These are phyloP conservation scores for Synaphobranchus kaupii DNA, from an alignment of 2,797 vertebrate genomes.

Conservation along the genomic window DNA sequence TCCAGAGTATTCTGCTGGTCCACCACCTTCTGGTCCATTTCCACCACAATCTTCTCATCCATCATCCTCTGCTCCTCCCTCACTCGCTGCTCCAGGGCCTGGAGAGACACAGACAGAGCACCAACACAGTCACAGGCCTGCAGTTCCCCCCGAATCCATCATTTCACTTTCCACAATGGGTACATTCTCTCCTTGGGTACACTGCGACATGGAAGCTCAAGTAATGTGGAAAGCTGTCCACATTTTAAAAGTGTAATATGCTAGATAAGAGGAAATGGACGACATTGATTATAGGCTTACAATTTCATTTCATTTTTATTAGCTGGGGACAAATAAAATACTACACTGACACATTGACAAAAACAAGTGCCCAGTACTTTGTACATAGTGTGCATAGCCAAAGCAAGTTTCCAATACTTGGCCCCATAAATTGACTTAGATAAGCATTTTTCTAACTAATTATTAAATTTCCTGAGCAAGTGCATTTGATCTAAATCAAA, in stretches of 20 bases:
- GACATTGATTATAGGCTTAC: background rate
- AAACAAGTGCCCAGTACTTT: background rate
- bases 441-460: too few species aligned
- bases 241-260: background rate
- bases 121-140: background rate
- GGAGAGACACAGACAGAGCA: constrained; percentile 30
- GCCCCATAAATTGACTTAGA: too few species aligned
- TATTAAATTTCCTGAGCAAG: background rate
- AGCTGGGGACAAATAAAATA: background rate
- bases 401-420: too few species aligned
- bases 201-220: background rate
- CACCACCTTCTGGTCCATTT: constrained; percentile 94
- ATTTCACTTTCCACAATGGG: background rate
- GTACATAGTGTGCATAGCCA: too few species aligned
- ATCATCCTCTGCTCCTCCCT: constrained; percentile 89
- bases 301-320: background rate
- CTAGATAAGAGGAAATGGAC: background rate
- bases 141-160: background rate
- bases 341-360: background rate
- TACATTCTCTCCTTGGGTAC: background rate
- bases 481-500: background rate
- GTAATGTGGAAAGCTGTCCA: background rate
- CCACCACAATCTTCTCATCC: constrained; percentile 93
- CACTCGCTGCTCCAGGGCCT: constrained; percentile 87
- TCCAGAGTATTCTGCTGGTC: constrained; percentile 97